A percentile compares a stretch with the other conserved stretches of the same genome.
Conservation (phyloP, 37 sponge, comb jelly and placozoan genomes). For the Cliona cf. orientalis region DNA sequence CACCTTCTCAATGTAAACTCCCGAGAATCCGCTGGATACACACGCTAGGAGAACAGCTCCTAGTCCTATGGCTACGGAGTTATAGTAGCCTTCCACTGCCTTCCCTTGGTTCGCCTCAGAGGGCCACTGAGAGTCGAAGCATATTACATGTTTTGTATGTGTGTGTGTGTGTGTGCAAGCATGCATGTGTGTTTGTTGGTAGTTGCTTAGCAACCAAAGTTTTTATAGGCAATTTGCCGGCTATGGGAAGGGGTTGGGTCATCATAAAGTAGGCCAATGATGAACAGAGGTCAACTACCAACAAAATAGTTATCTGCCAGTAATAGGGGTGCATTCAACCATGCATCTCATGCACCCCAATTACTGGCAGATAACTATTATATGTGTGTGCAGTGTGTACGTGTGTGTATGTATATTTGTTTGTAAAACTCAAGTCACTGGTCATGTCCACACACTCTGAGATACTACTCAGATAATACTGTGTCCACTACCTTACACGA, state of each 20-base stretch:
- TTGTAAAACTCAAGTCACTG: too few relatives aligned
- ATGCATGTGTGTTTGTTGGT: background rate
- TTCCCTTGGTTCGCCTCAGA: slow-evolving; percentile 5
- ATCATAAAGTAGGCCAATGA: background rate
- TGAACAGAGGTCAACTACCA: background rate
- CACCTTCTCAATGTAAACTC: slow-evolving; percentile 97
- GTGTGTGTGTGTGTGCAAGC: background rate
- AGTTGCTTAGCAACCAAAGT: too few relatives aligned
- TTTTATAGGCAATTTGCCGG: background rate
- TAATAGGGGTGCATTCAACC: too few relatives aligned
- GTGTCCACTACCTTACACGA: too few relatives aligned
- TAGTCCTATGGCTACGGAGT: slow-evolving; percentile 65
- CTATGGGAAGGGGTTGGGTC: too few relatives aligned
- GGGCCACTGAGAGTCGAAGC: background rate
- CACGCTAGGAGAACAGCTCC: slow-evolving; percentile 83
- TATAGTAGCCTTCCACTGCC: background rate
- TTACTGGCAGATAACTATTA: too few relatives aligned
- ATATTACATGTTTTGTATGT: background rate
- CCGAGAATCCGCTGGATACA: slow-evolving; percentile 92
- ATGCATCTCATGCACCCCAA: too few relatives aligned
- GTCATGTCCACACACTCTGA: too few relatives aligned
- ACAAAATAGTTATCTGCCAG: too few relatives aligned
- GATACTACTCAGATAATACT: too few relatives aligned
- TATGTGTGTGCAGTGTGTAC: too few relatives aligned
- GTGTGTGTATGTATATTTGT: too few relatives aligned